Base-by-base conservation (phyloP, 92 coral and sea anemone species). In the Pocillopora meandrina region DNA sequence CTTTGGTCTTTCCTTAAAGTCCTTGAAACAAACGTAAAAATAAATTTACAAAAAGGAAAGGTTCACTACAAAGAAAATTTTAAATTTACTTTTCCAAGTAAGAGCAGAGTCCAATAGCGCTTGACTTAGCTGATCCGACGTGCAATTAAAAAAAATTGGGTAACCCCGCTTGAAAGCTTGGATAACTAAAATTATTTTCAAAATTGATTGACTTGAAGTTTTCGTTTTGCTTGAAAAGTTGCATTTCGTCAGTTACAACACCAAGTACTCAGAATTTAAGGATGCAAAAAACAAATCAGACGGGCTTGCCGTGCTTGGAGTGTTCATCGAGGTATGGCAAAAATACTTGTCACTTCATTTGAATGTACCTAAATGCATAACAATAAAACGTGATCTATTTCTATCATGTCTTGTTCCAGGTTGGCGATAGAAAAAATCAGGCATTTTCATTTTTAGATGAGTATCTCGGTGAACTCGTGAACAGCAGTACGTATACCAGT, bases 281-380 rank as follows among this genome's bases (percentile, higher is more conserved):
- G 64, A 0, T 14, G 89, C 93, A 8, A 18, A 71, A 14, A 58
- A 17, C 31, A 56, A 82, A 1, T 9, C 63, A n/a, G 91, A 90
- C 71, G 95, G 93, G 47, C 85, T 90, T 23, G 95, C 95, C 19
- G 95, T 92, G 16, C 86, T 92, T 56, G 88, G 95, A 17, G 85
- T 90, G 16, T 57, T 92, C 10, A 71, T 92, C 0, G 34, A 90
- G 90, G 95, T 90, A 86, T 60, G 56, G 16, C 13, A 5, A 59
- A 16, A 12, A 59, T 0, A 12, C 14, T 12, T 12, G 3, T 10
- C 3, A 12, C 10, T 59, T 59, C 3, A 12, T 59, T 10, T 59
- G 18, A 12, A 10, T 59, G 18, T 7, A 65, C 70, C 15, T 20
- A 0, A 21, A 7, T 2, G 31, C 36, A 8, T 19, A 12, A 31